phyloP scores from a whole-genome alignment of 2,797 vertebrate genomes.

The Thaleichthys pacificus region DNA sequence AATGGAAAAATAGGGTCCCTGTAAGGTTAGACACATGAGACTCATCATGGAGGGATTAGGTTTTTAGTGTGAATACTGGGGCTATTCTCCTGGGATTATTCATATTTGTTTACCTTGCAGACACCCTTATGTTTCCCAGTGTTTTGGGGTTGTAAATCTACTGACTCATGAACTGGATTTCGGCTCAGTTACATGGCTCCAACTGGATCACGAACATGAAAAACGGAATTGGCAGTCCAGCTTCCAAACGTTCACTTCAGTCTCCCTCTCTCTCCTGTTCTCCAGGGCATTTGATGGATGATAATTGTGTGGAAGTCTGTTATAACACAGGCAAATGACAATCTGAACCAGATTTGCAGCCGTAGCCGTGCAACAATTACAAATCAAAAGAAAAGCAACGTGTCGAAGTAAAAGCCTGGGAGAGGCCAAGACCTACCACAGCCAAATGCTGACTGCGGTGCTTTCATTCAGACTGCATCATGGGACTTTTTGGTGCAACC shows the following conservation, averaged over 20 bases:
- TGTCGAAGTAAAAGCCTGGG: no score
- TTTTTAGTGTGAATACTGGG: constrained; percentile 18
- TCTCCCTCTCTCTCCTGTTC: not conserved
- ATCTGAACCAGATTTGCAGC: constrained; percentile 2
- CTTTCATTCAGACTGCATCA: constrained; percentile 29
- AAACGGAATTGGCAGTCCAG: not conserved
- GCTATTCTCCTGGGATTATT: constrained; percentile 18
- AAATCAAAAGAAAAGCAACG: not conserved
- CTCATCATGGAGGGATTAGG: constrained; percentile 20
- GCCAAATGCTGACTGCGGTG: constrained; percentile 33
- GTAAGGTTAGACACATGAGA: constrained; percentile 17
- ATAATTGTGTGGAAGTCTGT: constrained; percentile 2
- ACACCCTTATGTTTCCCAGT: constrained; percentile 6
- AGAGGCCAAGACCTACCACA: constrained; percentile 19
- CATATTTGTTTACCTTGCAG: constrained; percentile 24
- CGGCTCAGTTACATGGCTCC: not conserved
- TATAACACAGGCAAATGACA: constrained; percentile 24
- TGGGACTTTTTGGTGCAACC: constrained; percentile 42
- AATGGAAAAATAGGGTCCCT: constrained; percentile 6
- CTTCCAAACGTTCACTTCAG: not conserved
- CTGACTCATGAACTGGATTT: constrained; percentile 13
- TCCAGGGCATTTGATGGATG: not conserved
- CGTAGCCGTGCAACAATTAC: constrained; percentile 15
- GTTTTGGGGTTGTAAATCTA: constrained; percentile 3
- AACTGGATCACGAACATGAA: constrained; percentile 1